phyloP scores from a whole-genome alignment of 1,140 invertebrate genomes.

The Leptoteleia sp. region DNA sequence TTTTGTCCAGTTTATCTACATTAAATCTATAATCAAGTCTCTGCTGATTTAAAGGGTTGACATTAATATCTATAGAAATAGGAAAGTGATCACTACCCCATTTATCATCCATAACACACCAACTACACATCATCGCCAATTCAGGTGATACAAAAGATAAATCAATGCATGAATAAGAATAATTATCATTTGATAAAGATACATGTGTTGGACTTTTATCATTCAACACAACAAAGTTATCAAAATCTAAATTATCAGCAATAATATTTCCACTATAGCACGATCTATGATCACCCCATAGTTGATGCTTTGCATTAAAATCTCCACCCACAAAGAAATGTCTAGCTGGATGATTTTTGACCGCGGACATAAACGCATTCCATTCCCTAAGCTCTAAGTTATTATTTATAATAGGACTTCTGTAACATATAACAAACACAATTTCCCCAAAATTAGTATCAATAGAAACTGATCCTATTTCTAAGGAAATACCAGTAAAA shows the following conservation, averaged over 20 bases:
- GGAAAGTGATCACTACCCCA: slow-evolving; percentile 34
- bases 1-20: background rate
- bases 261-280: slow-evolving; percentile 18
- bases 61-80: background rate
- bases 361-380: background rate
- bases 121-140: background rate
- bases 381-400: background rate
- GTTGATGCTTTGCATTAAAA: slow-evolving; percentile 23
- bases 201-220: slow-evolving; percentile 10
- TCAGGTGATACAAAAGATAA: slow-evolving; percentile 1
- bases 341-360: background rate
- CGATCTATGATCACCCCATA: slow-evolving; percentile 6
- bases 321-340: background rate
- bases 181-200: background rate
- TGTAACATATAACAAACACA: background rate
- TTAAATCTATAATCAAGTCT: slow-evolving; percentile 11
- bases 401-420: background rate
- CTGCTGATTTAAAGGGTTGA: background rate
- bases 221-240: slow-evolving; percentile 26
- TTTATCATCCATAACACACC: slow-evolving; percentile 7
- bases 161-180: slow-evolving; percentile 7
- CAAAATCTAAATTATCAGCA: slow-evolving; percentile 5
- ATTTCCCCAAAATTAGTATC: background rate
- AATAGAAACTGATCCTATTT: background rate
- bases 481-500: background rate